Percentiles rank a stretch among this genome's conserved stretches.
Conservation (phyloP, 2,888 invertebrate genomes). For the Sinodicranocentrus sp. region DNA sequence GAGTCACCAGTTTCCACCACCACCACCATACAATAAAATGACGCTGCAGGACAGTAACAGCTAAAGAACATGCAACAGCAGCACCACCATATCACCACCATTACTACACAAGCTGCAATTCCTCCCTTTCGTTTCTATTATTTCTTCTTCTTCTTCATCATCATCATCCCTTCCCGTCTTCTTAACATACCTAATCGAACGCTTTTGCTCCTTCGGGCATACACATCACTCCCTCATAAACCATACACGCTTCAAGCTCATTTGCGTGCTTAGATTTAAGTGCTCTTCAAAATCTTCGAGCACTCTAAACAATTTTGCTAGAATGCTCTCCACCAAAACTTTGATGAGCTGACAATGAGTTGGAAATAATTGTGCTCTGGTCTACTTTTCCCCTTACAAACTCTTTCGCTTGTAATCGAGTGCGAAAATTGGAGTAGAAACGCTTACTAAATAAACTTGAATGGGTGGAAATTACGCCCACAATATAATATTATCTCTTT, state of each 20-base stretch:
- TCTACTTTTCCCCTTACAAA: too few relatives aligned
- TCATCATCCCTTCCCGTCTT: too few relatives aligned
- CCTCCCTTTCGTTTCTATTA: too few relatives aligned
- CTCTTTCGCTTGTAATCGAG: not conserved
- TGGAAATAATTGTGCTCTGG: too few relatives aligned
- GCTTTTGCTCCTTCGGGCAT: too few relatives aligned
- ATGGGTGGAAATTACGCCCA: not conserved
- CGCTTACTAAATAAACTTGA: not conserved
- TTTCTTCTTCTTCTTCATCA: too few relatives aligned
- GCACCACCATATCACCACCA: too few relatives aligned
- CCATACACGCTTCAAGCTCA: not conserved
- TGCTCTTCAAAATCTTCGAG: not conserved
- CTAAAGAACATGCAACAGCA: too few relatives aligned
- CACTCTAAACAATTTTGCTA: not conserved
- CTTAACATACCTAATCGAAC: too few relatives aligned
- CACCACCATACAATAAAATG: not conserved
- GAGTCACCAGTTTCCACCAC: constrained; percentile 13
- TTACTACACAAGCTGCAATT: not conserved
- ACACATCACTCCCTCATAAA: too few relatives aligned
- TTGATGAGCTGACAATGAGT: not conserved
- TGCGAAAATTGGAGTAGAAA: not conserved
- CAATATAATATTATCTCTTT: not conserved
- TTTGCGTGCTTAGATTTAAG: constrained; percentile 10
- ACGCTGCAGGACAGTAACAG: too few relatives aligned
- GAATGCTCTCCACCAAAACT: not conserved